Conservation (phyloP, 2,888 invertebrate species). For the Morpho helenor region DNA sequence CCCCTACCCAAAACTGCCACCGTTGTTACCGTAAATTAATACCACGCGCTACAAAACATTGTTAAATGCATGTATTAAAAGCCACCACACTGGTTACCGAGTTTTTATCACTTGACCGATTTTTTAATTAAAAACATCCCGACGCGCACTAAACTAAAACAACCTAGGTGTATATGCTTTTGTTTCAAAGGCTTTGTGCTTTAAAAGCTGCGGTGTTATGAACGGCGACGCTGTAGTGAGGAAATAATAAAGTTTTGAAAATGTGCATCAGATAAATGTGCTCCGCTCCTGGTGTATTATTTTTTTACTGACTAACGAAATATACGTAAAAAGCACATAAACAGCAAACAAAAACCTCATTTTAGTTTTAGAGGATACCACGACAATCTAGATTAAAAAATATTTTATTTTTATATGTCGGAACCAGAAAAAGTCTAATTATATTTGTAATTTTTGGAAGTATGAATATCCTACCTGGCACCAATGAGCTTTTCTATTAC, state of each 20-base stretch:
- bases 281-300: background rate
- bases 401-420: too few relatives aligned
- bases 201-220: conserved; percentile 3
- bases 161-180: conserved; percentile 11
- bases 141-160: conserved; percentile 9
- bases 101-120: conserved; percentile 7
- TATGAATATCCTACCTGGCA: too few relatives aligned
- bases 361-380: too few relatives aligned
- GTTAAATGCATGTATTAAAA: background rate
- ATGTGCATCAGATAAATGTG: conserved; percentile 2
- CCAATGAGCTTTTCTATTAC: too few relatives aligned
- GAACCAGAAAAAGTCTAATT: too few relatives aligned
- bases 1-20: too few relatives aligned
- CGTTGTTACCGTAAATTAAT: too few relatives aligned
- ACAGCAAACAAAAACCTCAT: too few relatives aligned
- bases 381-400: too few relatives aligned
- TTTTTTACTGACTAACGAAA: background rate
- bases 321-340: too few relatives aligned
- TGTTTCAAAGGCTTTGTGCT: conserved; percentile 13
- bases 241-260: conserved; percentile 10
- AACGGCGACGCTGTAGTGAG: background rate
- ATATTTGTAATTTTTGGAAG: too few relatives aligned
- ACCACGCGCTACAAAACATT: too few relatives aligned
- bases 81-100: conserved; percentile 4
- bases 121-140: conserved; percentile 14